These are phyloP conservation scores for Scaptomyza graminum DNA, from an alignment of 1,140 invertebrate species.

Conservation along the genomic window DNA sequence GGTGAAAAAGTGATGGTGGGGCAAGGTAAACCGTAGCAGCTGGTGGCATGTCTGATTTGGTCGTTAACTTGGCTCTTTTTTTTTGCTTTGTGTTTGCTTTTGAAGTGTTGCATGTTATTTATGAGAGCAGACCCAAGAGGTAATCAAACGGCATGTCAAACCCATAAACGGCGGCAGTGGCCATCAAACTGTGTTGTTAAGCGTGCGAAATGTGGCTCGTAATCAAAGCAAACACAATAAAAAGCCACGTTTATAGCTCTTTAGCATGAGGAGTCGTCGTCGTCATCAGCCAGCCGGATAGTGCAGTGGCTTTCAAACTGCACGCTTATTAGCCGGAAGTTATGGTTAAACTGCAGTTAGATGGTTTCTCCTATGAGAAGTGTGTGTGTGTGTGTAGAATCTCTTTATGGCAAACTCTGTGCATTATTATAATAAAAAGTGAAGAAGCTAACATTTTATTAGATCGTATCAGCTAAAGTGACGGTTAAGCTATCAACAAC, in stretches of 20 bases:
- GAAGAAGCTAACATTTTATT: neutral
- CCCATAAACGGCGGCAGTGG: constrained; percentile 47
- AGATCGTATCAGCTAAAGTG: neutral
- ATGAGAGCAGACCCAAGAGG: constrained; percentile 37
- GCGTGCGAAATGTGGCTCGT: constrained; percentile 42
- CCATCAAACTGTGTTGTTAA: constrained; percentile 67
- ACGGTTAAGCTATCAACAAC: neutral
- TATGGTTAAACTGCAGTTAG: constrained; percentile 37
- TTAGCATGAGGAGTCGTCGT: neutral
- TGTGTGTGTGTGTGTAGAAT: neutral
- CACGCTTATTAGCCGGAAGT: constrained; percentile 41
- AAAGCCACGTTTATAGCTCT: constrained; percentile 59
- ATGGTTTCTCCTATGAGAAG: neutral
- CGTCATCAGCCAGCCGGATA: neutral
- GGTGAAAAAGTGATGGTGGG: constrained; percentile 41
- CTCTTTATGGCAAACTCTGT: neutral
- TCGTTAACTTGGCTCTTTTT: constrained; percentile 44
- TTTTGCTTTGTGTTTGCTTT: neutral
- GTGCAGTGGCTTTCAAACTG: constrained; percentile 21
- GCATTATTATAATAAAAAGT: neutral
- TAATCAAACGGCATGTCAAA: constrained; percentile 73
- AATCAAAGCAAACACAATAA: constrained; percentile 63
- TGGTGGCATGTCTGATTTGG: constrained; percentile 64
- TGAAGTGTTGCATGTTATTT: constrained; percentile 79
- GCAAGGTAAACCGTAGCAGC: constrained; percentile 21